Base-by-base conservation (phyloP, 2,888 invertebrate genomes). In the Luffia ferchaultella region DNA sequence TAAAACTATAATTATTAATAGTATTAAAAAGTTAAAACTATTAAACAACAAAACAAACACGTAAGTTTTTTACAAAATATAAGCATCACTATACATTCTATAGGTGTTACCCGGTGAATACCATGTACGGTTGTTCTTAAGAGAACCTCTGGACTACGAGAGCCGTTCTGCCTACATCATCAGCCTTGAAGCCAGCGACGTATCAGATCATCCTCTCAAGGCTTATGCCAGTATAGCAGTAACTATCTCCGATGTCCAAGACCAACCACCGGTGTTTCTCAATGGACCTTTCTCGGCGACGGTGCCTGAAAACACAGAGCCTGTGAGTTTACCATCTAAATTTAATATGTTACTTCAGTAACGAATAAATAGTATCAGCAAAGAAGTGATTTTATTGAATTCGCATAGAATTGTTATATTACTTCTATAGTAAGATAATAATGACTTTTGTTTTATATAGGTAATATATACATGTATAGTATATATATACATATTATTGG, bases 211-310 rank as follows among this genome's bases (percentile, higher is more conserved):
- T 58, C 86, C 89, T 0, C 68, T 92, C 2, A 86, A 86, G 40
- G 89, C 92, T 0, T 75, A 87, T 16, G 92, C 93, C 0, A 90
- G 90, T 44, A 87, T 95, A 12, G 88, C 92, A 0, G 89, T 91
- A 0, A 88, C 90, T 42, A 87, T 95, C 3, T 76, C 88, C 53
- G 95, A 95, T 64, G 89, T 93, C 0, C 95, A 90, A 65, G 94
- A 95, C 70, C 93, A 93, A 60, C 90, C 92, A 5, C 95, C 95
- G 0, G 76, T 87, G n/a, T 94, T 95, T 62, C 67, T 90, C 1
- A 92, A 92, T 64, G 90, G 92, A 0, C 94, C 94, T 0, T 95
- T 92, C 62, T 92, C 92, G 2, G 90, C 90, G 1, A 89, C 90
- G 0, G 85, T 95, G 0, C 83, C 88, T 2, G 95, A 95, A 70